A percentile compares a stretch with the other conserved stretches of the same genome.
These are phyloP conservation scores for Argynnis bischoffii DNA, from an alignment of 2,888 invertebrate genomes.

Conservation along the genomic window DNA sequence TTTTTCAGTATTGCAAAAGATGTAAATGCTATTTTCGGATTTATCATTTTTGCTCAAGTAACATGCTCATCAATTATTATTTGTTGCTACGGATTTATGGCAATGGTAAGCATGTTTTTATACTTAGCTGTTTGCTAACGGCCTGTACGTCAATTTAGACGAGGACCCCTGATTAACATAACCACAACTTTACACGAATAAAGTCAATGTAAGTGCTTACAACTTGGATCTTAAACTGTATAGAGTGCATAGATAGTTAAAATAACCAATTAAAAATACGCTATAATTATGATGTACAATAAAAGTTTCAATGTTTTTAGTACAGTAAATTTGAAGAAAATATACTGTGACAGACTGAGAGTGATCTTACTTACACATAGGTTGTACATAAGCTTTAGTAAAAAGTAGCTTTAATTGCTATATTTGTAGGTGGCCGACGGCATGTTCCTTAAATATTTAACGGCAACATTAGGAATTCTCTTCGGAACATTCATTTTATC, in stretches of 20 bases:
- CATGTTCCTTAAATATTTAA: slow-evolving; percentile 12
- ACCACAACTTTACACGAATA: too few relatives aligned
- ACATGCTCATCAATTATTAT: slow-evolving; percentile 7
- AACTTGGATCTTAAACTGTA: too few relatives aligned
- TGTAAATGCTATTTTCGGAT: slow-evolving; percentile 8
- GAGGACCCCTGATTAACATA: neutral
- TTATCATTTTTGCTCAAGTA: slow-evolving; percentile 10
- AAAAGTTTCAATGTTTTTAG: too few relatives aligned
- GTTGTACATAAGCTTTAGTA: too few relatives aligned
- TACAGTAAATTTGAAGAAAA: too few relatives aligned
- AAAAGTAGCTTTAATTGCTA: neutral
- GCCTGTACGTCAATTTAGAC: neutral
- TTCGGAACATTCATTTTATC: slow-evolving; percentile 10
- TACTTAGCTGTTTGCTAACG: neutral
- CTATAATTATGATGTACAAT: too few relatives aligned
- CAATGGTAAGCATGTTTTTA: slow-evolving; percentile 5
- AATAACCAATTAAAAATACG: too few relatives aligned
- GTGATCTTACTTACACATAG: too few relatives aligned
- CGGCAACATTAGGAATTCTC: slow-evolving; percentile 3
- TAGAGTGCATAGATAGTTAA: too few relatives aligned
- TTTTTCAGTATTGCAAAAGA: slow-evolving; percentile 11
- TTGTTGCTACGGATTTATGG: slow-evolving; percentile 18
- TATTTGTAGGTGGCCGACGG: slow-evolving; percentile 1
- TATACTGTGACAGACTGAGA: too few relatives aligned
- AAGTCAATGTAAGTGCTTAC: too few relatives aligned